Conservation (phyloP, 2,888 invertebrate species). For the Epistrophe eligans region DNA sequence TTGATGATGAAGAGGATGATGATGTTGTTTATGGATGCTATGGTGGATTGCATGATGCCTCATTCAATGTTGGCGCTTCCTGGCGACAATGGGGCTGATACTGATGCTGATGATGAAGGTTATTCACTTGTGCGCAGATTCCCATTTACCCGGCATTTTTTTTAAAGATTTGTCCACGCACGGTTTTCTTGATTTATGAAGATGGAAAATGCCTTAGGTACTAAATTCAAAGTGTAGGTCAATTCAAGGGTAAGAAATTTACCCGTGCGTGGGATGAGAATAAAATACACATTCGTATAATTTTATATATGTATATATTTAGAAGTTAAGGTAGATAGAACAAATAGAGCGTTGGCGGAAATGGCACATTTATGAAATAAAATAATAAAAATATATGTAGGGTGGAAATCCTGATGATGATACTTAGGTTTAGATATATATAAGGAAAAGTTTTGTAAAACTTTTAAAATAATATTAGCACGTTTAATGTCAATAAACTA, state of each 20-base stretch:
- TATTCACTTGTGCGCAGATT: slow-evolving; percentile 64
- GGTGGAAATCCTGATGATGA: neutral
- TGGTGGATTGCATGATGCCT: slow-evolving; percentile 24
- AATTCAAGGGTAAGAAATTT: slow-evolving; percentile 72
- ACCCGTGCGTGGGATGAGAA: slow-evolving; percentile 37
- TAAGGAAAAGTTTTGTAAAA: slow-evolving; percentile 14
- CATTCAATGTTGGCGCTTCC: slow-evolving; percentile 14
- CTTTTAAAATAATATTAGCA: slow-evolving; percentile 14
- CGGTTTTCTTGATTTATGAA: slow-evolving; percentile 48
- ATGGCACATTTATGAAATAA: slow-evolving; percentile 13
- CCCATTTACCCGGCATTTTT: slow-evolving; percentile 37
- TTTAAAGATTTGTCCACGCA: neutral
- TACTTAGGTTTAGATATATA: no score
- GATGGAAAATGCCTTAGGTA: slow-evolving; percentile 49
- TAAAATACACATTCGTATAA: no score
- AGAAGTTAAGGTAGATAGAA: slow-evolving; percentile 14
- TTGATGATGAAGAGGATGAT: slow-evolving; percentile 25
- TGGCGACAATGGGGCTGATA: slow-evolving; percentile 22
- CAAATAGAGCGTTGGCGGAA: slow-evolving; percentile 22
- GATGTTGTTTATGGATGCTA: slow-evolving; percentile 4
- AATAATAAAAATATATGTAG: neutral
- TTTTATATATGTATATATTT: neutral
- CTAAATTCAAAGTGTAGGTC: slow-evolving; percentile 54
- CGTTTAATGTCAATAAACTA: slow-evolving; percentile 16
- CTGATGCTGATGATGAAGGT: slow-evolving; percentile 47